Percentiles rank a stretch among this genome's conserved stretches.
phyloP scores from a whole-genome alignment of 1,140 invertebrate species.

The Ectropis grisescens region DNA sequence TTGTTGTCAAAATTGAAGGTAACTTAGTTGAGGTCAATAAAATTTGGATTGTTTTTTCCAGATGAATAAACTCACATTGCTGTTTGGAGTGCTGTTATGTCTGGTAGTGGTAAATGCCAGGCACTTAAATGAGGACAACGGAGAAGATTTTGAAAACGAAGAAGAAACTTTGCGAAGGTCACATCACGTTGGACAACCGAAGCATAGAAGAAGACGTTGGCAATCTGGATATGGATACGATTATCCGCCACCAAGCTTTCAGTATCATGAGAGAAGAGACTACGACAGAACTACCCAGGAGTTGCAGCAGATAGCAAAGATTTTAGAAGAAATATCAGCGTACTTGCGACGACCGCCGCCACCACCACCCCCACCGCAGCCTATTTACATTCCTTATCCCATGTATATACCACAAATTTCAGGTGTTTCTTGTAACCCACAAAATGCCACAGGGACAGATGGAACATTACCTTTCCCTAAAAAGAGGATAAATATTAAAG shows the following conservation, averaged over 20 bases:
- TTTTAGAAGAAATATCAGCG: slow-evolving; percentile 32
- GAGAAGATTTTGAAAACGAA: slow-evolving; percentile 2
- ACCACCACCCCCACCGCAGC: slow-evolving; percentile 31
- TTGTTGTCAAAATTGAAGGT: slow-evolving; percentile 1
- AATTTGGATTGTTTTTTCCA: slow-evolving; percentile 19
- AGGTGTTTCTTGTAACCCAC: too few relatives aligned
- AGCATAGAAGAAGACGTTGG: slow-evolving; percentile 23
- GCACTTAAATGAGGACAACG: slow-evolving; percentile 4
- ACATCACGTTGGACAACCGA: too few relatives aligned
- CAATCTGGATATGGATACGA: slow-evolving; percentile 34
- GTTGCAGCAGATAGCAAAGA: slow-evolving; percentile 23
- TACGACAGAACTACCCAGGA: slow-evolving; percentile 26
- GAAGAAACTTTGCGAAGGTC: slow-evolving; percentile 5
- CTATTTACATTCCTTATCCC: slow-evolving; percentile 38
- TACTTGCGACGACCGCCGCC: slow-evolving; percentile 18
- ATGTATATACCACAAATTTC: slow-evolving; percentile 18
- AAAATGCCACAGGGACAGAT: slow-evolving; percentile 4
- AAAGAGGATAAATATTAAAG: slow-evolving; percentile 20
- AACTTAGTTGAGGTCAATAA: slow-evolving; percentile 2
- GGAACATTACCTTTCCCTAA: slow-evolving; percentile 11
- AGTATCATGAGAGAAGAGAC: slow-evolving; percentile 21
- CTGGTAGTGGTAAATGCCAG: slow-evolving; percentile 10
- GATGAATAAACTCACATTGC: slow-evolving; percentile 18
- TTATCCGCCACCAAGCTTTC: slow-evolving; percentile 12
- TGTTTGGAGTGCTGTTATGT: slow-evolving; percentile 11